phyloP scores from a whole-genome alignment of 2,888 invertebrate genomes.

The Eurytoma adleriae region DNA sequence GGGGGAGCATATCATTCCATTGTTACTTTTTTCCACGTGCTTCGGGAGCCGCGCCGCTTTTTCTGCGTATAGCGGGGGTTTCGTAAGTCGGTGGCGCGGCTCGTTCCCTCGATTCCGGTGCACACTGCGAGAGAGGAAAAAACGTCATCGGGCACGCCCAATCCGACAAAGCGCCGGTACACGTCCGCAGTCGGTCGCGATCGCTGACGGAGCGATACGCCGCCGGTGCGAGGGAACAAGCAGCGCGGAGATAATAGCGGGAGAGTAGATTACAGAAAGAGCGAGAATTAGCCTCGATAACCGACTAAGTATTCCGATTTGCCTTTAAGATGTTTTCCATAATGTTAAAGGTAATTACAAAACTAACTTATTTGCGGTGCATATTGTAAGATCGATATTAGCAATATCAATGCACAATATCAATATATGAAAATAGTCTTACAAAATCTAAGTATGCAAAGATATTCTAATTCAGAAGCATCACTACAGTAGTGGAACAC shows the following conservation, averaged over 20 bases:
- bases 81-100: slow-evolving; percentile 38
- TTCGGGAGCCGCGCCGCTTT: slow-evolving; percentile 7
- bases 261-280: background rate
- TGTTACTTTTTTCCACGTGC: slow-evolving; percentile 14
- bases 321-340: too few species aligned
- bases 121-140: slow-evolving; percentile 31
- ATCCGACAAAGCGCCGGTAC: slow-evolving; percentile 38
- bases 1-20: slow-evolving; percentile 43
- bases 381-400: too few species aligned
- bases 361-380: too few species aligned
- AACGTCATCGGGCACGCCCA: slow-evolving; percentile 3
- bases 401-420: too few species aligned
- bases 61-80: slow-evolving; percentile 36
- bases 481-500: too few species aligned
- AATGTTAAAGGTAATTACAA: too few species aligned
- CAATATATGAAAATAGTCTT: too few species aligned
- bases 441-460: too few species aligned
- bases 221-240: background rate
- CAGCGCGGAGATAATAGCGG: background rate
- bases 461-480: too few species aligned
- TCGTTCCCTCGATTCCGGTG: slow-evolving; percentile 22
- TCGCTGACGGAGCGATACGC: slow-evolving; percentile 11
- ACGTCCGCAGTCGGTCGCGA: slow-evolving; percentile 16
- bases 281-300: too few species aligned
- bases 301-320: too few species aligned